Percentiles rank a stretch among this genome's conserved stretches.
phyloP scores from a whole-genome alignment of 2,888 invertebrate genomes.

The Amblyteles armatorius region DNA sequence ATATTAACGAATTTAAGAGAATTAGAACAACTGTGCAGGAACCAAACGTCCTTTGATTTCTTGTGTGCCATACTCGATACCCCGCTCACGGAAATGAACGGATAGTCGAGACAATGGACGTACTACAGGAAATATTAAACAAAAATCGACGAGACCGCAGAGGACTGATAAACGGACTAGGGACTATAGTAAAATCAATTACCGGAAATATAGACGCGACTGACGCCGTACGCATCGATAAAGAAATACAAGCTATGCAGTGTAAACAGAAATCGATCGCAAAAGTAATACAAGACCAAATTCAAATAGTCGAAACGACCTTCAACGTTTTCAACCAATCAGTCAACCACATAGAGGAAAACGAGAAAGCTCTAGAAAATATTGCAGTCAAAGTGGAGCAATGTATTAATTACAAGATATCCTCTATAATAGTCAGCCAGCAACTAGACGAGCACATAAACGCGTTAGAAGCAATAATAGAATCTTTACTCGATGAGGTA shows the following conservation, averaged over 20 bases:
- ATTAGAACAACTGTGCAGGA: neutral
- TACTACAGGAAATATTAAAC: neutral
- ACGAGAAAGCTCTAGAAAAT: neutral
- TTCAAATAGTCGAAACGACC: neutral
- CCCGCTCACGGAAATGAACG: neutral
- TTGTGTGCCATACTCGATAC: neutral
- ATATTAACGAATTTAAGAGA: neutral
- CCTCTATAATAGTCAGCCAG: neutral
- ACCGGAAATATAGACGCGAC: too few relatives aligned
- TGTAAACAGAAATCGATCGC: neutral
- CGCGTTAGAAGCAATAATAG: too few relatives aligned
- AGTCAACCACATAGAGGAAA: neutral
- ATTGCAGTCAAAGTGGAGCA: neutral
- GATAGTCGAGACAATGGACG: neutral
- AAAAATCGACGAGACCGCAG: neutral
- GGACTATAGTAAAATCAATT: too few relatives aligned
- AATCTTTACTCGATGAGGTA: neutral
- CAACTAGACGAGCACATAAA: neutral
- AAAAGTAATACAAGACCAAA: neutral
- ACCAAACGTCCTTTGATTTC: neutral
- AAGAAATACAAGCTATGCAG: slow-evolving; percentile 8
- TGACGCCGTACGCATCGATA: neutral
- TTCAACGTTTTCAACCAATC: neutral
- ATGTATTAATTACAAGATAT: neutral
- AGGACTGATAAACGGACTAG: slow-evolving; percentile 11